A percentile compares a stretch with the other conserved stretches of the same genome.
Evolutionary conservation across 2,888 invertebrate genomes (phyloP).

Genomic region (Rhaphigaster nebulosa): DNA sequence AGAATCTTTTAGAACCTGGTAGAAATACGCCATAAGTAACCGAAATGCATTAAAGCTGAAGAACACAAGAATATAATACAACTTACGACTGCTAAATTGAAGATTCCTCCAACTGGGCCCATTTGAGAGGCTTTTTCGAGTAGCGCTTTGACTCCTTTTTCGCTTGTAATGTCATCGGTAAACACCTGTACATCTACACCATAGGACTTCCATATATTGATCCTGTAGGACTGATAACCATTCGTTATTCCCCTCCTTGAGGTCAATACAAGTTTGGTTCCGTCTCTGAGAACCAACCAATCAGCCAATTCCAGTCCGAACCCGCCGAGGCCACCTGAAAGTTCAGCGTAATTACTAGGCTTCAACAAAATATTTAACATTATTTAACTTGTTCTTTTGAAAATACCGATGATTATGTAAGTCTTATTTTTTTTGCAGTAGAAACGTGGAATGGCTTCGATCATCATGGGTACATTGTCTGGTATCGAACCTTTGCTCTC

Average conservation of each 20-base stretch:
- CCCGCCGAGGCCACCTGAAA: conserved; percentile 73
- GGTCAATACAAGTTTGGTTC: conserved; percentile 72
- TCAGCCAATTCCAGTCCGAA: conserved; percentile 75
- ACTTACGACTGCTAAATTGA: conserved; percentile 86
- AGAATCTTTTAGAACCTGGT: conserved; percentile 77
- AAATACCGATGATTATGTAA: conserved; percentile 73
- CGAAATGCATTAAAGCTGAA: neutral
- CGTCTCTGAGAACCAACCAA: conserved; percentile 74
- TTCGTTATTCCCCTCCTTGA: conserved; percentile 73
- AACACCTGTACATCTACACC: conserved; percentile 79
- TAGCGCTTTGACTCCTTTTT: conserved; percentile 79
- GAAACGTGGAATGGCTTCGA: conserved; percentile 70
- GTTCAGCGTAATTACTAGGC: neutral
- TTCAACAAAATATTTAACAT: neutral
- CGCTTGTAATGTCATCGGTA: conserved; percentile 79
- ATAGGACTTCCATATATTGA: conserved; percentile 77
- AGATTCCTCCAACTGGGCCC: conserved; percentile 85
- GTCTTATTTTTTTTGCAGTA: conserved; percentile 71
- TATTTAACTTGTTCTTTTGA: neutral
- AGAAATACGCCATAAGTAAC: conserved; percentile 15
- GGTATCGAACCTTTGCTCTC: conserved; percentile 66
- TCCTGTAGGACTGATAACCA: conserved; percentile 73
- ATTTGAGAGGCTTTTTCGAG: conserved; percentile 75
- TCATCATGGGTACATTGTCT: conserved; percentile 67
- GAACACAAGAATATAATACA: neutral